Evolutionary conservation across 2,888 invertebrate genomes (phyloP), one percentile per base, ranked within the genome.

Genomic region (Isotomurus palustris): DNA sequence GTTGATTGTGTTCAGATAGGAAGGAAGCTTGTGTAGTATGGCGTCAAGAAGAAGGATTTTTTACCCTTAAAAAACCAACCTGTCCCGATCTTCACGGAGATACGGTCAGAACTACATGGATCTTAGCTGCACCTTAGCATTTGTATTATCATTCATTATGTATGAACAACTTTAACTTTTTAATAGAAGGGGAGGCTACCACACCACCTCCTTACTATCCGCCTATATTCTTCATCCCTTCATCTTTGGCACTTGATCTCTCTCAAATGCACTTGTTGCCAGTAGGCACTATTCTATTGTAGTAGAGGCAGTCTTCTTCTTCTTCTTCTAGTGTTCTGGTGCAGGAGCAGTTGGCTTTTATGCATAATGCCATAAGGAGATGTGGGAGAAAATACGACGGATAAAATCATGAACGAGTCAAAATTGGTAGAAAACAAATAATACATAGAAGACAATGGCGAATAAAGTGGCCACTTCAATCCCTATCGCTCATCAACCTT

Each of bases 401-500:
- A 22, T 17, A 43, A 19, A 43, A 43, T 43, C 43, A 22, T 43
- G 22, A n/a, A n/a, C n/a, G n/a, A 38, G 38, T 8, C 43, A 22
- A 6, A 43, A 43, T 22, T 43, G 21, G 43, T 22, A 24, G 22
- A 22, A 43, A 43, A 43, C 22, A 43, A 21, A 43, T 43, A 24
- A 43, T 21, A 43, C 17, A 22, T 21, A 36, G 48, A 41, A 52
- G 48, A 60, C 60, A 60, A 60, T 60, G 56, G 60, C 47, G 27
- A 55, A 63, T 58, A 56, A 60, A 60, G 60, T 64, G 60, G 53
- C 45, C 60, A 60, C 58, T 60, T 60, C 60, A 58, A 55, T 58
- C 56, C 44, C 49, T 27, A 47, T 28, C 29, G 47, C 43, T 43
- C 45, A 45, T 45, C 45, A 45, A 45, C 45, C 45, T 28, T 45